Evolutionary conservation across 1,140 invertebrate genomes (phyloP).

Genomic region (Teleogryllus occipitalis): DNA sequence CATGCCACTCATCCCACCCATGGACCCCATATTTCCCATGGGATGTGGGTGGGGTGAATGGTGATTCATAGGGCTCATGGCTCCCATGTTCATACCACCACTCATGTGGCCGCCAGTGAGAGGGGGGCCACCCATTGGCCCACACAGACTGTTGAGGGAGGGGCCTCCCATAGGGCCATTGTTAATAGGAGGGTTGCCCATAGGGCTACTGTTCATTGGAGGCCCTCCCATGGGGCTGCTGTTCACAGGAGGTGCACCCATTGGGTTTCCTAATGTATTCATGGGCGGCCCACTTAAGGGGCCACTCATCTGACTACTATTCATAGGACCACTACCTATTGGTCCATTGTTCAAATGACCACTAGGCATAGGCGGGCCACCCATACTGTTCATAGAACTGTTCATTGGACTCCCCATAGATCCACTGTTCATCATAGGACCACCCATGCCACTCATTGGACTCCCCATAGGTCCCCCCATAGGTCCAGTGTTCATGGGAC

Average conservation of each 20-base stretch:
- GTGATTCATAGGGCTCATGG: conserved; percentile 25
- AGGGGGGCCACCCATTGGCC: conserved; percentile 34
- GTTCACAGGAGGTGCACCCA: conserved; percentile 35
- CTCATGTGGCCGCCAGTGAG: conserved; percentile 35
- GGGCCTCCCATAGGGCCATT: conserved; percentile 28
- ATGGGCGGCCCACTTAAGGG: conserved; percentile 42
- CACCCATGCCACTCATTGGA: conserved; percentile 30
- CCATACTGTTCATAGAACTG: conserved; percentile 24
- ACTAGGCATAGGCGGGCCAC: conserved; percentile 18
- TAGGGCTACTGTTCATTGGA: conserved; percentile 21
- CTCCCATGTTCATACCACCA: conserved; percentile 28
- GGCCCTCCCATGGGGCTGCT: conserved; percentile 50
- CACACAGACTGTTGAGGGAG: conserved; percentile 30
- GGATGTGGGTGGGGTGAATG: conserved; percentile 23
- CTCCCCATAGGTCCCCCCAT: conserved; percentile 49
- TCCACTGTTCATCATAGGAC: conserved; percentile 30
- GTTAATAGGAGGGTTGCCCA: conserved; percentile 21
- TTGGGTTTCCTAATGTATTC: conserved; percentile 32
- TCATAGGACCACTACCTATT: conserved; percentile 27
- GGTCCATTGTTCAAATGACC: conserved; percentile 31
- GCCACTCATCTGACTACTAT: conserved; percentile 27
- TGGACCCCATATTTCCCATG: conserved; percentile 27
- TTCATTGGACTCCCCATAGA: conserved; percentile 42
- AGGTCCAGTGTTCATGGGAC: conserved; percentile 62
- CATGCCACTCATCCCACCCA: conserved; percentile 27